Evolutionary conservation across 2,113 vertebrate species (phyloP), one percentile per base, ranked within the genome.

Genomic region (Callithrix jacchus): DNA sequence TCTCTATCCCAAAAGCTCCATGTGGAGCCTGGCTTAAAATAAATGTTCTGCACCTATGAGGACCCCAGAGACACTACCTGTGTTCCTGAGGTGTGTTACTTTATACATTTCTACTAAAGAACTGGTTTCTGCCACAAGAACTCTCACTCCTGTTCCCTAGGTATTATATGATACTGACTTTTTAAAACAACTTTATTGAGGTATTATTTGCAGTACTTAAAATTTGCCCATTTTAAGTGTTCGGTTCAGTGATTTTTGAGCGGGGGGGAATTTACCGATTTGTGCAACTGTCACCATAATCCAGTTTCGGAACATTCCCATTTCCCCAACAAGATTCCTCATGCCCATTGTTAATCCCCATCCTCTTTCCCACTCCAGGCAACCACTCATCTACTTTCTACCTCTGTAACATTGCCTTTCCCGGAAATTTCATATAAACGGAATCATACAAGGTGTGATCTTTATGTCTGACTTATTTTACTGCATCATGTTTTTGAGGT

Each of bases 31-130:
- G 58, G 17, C 3, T 0, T 70, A 35, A 45, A 84, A 8, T 68
- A 21, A 40, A 35, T 3, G 0, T 30, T 61, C 18, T 30, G 23
- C 56, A 35, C 16, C 16, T 14, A 0, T 9, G 23, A 40, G 45
- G 89, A 47, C 35, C 58, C 82, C 16, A 4, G 74, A 81, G 9
- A 25, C 20, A 12, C 23, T 3, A 5, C 45, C 37, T 6, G 3
- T 45, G 42, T 42, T 47, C 49, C 42, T 58, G 5, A 0, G 8
- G 2, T 21, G 13, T 79, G 13, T 35, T 10, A 6, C 35, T 0
- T 35, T 35, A 23, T 2, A 21, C 25, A 27, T 25, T 81, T 66
- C 80, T n/a, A 35, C 8, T 21, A 30, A 25, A 56, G 25, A 80
- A 45, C 20, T 25, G 47, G 30, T 32, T 45, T 81, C 71, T 37